Evolutionary conservation across 2,888 invertebrate genomes (phyloP).

Genomic region (Stenolophus ochropezus): DNA sequence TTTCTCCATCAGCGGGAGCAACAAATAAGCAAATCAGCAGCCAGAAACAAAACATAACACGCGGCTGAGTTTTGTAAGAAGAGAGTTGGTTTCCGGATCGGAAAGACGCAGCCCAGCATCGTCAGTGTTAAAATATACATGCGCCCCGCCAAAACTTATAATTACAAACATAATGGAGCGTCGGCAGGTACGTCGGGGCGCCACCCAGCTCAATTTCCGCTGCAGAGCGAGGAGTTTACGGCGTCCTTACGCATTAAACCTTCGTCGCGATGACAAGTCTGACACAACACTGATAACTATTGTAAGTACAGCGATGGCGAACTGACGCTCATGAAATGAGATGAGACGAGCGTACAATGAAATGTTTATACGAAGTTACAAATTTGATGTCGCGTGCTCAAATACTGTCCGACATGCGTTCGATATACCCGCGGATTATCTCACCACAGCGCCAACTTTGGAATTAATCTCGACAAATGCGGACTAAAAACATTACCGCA

Average conservation of each 20-base stretch:
- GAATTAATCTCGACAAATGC: constrained; percentile 17
- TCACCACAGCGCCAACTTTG: neutral
- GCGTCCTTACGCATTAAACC: constrained; percentile 60
- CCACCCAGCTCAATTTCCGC: constrained; percentile 56
- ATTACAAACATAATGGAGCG: constrained; percentile 58
- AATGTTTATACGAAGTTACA: constrained; percentile 55
- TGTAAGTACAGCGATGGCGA: constrained; percentile 46
- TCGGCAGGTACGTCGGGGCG: constrained; percentile 24
- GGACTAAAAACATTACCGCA: constrained; percentile 1
- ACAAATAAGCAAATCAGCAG: constrained; percentile 32
- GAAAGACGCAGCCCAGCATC: constrained; percentile 22
- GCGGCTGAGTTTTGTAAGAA: constrained; percentile 18
- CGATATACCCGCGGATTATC: constrained; percentile 13
- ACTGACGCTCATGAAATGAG: constrained; percentile 34
- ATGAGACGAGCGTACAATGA: constrained; percentile 40
- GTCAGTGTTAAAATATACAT: constrained; percentile 58
- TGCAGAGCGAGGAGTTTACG: constrained; percentile 45
- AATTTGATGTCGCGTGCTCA: constrained; percentile 38
- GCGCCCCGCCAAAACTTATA: constrained; percentile 59
- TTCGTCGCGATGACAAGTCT: constrained; percentile 58
- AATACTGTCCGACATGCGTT: constrained; percentile 25
- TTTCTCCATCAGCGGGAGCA: constrained; percentile 5
- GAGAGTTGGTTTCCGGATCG: constrained; percentile 34
- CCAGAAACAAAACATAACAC: constrained; percentile 31
- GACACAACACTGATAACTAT: constrained; percentile 59